Percentiles rank a stretch among this genome's conserved stretches.
phyloP scores from a whole-genome alignment of 1,140 invertebrate species.

The Formica selysi region DNA sequence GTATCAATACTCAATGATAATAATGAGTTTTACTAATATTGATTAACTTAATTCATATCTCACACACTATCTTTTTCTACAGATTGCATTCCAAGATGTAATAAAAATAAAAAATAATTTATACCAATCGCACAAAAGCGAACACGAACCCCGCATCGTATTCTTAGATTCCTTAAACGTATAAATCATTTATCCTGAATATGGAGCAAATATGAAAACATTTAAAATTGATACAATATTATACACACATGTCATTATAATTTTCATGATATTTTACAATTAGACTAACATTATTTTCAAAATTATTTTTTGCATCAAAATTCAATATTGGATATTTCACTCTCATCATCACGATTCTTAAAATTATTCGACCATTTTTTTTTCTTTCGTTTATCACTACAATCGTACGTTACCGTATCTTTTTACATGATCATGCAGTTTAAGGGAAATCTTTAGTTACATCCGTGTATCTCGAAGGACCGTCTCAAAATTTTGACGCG shows the following conservation, averaged over 20 bases:
- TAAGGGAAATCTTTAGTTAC: constrained; percentile 11
- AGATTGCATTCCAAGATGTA: constrained; percentile 4
- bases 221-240: neutral
- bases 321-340: constrained; percentile 1
- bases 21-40: neutral
- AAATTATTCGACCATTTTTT: neutral
- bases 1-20: neutral
- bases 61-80: neutral
- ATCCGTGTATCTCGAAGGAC: constrained; percentile 9
- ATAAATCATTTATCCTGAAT: neutral
- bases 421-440: neutral
- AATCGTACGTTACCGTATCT: neutral
- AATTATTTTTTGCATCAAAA: neutral
- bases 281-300: neutral
- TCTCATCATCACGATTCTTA: neutral
- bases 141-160: neutral
- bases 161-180: neutral
- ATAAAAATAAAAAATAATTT: neutral
- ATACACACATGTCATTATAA: neutral
- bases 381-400: neutral
- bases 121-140: neutral
- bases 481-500: constrained; percentile 65
- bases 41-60: constrained; percentile 7
- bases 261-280: neutral
- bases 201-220: neutral